A percentile compares a stretch with the other conserved stretches of the same genome.
phyloP scores from a whole-genome alignment of 2,797 vertebrate genomes.

The Propithecus perrieri region DNA sequence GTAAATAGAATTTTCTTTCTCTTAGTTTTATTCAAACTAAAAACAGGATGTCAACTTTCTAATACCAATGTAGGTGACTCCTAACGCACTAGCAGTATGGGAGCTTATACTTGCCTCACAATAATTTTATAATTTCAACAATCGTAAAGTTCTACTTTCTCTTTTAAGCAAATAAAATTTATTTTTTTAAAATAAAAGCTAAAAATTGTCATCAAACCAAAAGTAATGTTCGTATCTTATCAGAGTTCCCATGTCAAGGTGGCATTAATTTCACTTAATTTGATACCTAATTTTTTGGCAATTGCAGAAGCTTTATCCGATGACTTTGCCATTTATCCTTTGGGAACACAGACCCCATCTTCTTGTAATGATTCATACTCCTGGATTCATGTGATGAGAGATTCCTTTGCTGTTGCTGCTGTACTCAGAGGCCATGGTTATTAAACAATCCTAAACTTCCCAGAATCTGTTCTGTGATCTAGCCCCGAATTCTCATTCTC shows the following conservation, averaged over 20 bases:
- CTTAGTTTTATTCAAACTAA: background rate
- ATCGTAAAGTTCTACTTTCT: background rate
- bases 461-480: slow-evolving; percentile 86
- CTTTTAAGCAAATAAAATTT: background rate
- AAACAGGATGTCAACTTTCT: background rate
- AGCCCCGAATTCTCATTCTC: background rate
- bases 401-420: slow-evolving; percentile 91
- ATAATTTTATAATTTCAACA: slow-evolving; percentile 37
- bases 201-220: slow-evolving; percentile 55
- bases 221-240: slow-evolving; percentile 62
- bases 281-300: slow-evolving; percentile 96
- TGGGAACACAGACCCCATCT: slow-evolving; percentile 93
- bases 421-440: slow-evolving; percentile 87
- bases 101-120: background rate
- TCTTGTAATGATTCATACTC: slow-evolving; percentile 96
- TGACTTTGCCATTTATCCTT: slow-evolving; percentile 92
- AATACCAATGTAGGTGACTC: background rate
- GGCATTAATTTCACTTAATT: slow-evolving; percentile 58
- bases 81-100: background rate
- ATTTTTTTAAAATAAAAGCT: slow-evolving; percentile 2
- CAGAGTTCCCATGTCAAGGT: slow-evolving; percentile 41
- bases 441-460: slow-evolving; percentile 89
- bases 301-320: slow-evolving; percentile 93
- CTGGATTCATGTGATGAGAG: slow-evolving; percentile 96
- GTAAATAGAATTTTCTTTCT: background rate